Conservation (phyloP, 1,140 invertebrate species). For the silkworm (Bombyx mori) region ASM3026992v2 NC_085126.1:12472001-12472500, state of each 20-base stretch:
- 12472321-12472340: slow-evolving; percentile 11
- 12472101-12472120: slow-evolving; percentile 25
- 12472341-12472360: background rate
- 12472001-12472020: no score
- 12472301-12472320: slow-evolving; percentile 46
- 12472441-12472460: no score
- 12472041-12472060: slow-evolving; percentile 7
- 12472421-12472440: no score
- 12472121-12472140: slow-evolving; percentile 24
- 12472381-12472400: background rate
- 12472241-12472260: slow-evolving; percentile 17
- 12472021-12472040: background rate
- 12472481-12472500: no score
- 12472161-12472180: slow-evolving; percentile 69
- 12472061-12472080: slow-evolving; percentile 12
- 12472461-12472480: no score
- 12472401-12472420: no score
- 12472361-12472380: background rate
- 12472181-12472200: slow-evolving; percentile 81
- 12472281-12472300: slow-evolving; percentile 23
- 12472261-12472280: slow-evolving; percentile 22
- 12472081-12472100: slow-evolving; percentile 5
- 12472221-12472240: slow-evolving; percentile 69
- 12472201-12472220: slow-evolving; percentile 79
- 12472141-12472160: slow-evolving; percentile 29